Base-by-base conservation (phyloP, 2,797 vertebrate genomes). In the Intellagama lesueurii region DNA sequence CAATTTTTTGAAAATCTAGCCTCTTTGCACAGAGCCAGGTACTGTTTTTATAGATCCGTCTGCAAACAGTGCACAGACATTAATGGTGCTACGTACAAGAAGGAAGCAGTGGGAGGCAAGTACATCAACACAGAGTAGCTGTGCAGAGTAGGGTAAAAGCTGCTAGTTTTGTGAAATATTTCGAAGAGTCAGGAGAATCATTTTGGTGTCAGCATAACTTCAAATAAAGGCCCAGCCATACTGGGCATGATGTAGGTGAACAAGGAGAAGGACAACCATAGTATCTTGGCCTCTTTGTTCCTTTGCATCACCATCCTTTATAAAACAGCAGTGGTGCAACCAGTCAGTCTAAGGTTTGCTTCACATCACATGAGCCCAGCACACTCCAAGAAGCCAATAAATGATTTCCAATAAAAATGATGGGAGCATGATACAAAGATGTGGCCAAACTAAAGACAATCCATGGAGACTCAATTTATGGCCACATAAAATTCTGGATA, bases 381-480 rank as follows among this genome's bases (percentile, higher is more conserved):
- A n/a, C 7, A 35, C 22, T 80, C 40, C 40, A 28, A 69, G 90
- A 81, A 87, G 79, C 70, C 78, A 81, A 77, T 47, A 87, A 86
- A 83, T 22, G 22, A 64, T 44, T 49, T 79, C 35, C 75, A 73
- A n/a, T 8, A 83, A 40, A 0, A 0, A 69, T 79, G 75, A 12
- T 7, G 72, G 35, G 69, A 87, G 75, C 81, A 32, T 35, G 60
- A 30, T 47, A 60, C 12, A 12, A 52, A 22, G 26, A 40, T 88
- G 47, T 75, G 4, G 0, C 52, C 70, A 52, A 86, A 70, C 66
- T 72, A 24, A 81, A 77, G 24, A 69, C 75, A 78, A 80, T 0
- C 66, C 56, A 68, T 0, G 70, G 24, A 89, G 90, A 28, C 75
- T 85, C 64, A 49, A 70, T 83, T 87, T 85, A 87, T 3, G 85